These are phyloP conservation scores for Lampris incognitus DNA, from an alignment of 2,113 vertebrate genomes.

Conservation along the genomic window DNA sequence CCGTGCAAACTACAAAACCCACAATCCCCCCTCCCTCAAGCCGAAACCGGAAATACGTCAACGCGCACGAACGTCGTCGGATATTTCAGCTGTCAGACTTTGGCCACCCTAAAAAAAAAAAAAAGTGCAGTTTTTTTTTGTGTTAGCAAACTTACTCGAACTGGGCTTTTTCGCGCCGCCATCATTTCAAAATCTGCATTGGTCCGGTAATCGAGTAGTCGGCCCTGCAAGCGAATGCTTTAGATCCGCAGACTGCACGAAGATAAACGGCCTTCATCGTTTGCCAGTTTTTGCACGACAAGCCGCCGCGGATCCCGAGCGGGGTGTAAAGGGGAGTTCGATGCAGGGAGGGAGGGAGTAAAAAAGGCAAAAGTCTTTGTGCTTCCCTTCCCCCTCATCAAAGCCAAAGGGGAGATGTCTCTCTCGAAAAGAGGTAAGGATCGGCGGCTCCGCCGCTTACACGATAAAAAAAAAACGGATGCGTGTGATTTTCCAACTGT, in stretches of 20 bases:
- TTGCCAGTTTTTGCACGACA: constrained; percentile 85
- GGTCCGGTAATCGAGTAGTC: constrained; percentile 41
- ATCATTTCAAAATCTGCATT: constrained; percentile 85
- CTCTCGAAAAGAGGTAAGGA: constrained; percentile 91
- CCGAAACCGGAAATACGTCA: constrained; percentile 83
- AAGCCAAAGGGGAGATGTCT: constrained; percentile 94
- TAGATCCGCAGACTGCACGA: constrained; percentile 81
- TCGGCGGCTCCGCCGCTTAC: constrained; percentile 9
- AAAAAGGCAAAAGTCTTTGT: constrained; percentile 96
- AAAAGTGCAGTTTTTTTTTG: constrained; percentile 67
- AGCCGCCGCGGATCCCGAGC: constrained; percentile 83
- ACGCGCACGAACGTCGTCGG: constrained; percentile 80
- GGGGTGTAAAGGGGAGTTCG: constrained; percentile 66
- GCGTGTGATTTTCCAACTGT: constrained; percentile 12
- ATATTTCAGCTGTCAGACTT: constrained; percentile 91
- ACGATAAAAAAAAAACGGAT: constrained; percentile 12
- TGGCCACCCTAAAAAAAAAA: constrained; percentile 66
- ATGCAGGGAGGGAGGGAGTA: constrained; percentile 84
- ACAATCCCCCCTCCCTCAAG: constrained; percentile 66
- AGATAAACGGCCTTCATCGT: constrained; percentile 84
- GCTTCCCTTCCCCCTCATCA: constrained; percentile 92
- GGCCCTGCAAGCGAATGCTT: constrained; percentile 67
- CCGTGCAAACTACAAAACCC: constrained; percentile 83
- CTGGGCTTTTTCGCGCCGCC: constrained; percentile 65
- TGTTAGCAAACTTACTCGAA: constrained; percentile 74